Conservation (phyloP, 2,888 invertebrate genomes). For the Metallyticus violacea region DNA sequence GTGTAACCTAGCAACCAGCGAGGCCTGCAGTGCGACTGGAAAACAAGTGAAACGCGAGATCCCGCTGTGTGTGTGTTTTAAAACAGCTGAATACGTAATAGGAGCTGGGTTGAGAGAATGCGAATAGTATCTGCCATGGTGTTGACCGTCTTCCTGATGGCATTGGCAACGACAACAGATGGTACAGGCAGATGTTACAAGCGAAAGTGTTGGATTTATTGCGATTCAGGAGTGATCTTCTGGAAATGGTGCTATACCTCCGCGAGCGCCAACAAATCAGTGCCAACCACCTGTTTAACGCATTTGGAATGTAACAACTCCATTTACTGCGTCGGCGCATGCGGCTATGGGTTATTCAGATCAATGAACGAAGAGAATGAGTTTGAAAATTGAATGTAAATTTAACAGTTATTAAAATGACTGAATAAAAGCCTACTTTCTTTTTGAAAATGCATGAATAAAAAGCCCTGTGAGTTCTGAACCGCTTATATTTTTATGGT, state of each 20-base stretch:
- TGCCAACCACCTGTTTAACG: background rate
- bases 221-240: background rate
- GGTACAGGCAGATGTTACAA: background rate
- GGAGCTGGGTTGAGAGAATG: no score
- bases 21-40: no score
- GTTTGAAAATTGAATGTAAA: no score
- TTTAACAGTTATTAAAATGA: background rate
- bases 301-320: background rate
- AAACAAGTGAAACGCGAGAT: background rate
- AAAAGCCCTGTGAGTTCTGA: no score
- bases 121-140: background rate
- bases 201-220: background rate
- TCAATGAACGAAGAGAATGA: no score
- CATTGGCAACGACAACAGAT: background rate
- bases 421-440: background rate
- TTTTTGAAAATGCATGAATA: no score
- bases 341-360: background rate
- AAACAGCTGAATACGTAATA: no score
- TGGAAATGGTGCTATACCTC: background rate
- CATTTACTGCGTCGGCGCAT: background rate
- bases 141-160: background rate
- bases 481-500: no score
- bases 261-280: background rate
- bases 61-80: no score
- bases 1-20: no score